A percentile compares a stretch with the other conserved stretches of the same genome.
Evolutionary conservation across 2,797 vertebrate species (phyloP).

Genomic region (Crenichthys baileyi): DNA sequence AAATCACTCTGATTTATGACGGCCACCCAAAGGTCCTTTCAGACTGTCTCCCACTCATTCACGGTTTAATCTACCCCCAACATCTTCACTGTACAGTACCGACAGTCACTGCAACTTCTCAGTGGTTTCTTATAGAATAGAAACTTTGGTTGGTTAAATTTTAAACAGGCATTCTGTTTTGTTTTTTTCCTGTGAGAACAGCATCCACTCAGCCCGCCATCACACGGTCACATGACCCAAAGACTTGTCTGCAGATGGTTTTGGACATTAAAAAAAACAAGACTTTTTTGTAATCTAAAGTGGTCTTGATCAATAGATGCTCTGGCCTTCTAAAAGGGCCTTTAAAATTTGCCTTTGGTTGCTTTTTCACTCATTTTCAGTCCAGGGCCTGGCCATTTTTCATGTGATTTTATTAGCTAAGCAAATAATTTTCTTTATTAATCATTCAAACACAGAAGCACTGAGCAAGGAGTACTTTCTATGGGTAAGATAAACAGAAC

Average conservation of each 20-base stretch:
- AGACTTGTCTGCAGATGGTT: constrained; percentile 69
- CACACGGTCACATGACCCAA: constrained; percentile 72
- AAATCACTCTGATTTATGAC: constrained; percentile 68
- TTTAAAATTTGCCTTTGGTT: not conserved
- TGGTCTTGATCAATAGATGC: not conserved
- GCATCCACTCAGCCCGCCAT: constrained; percentile 56
- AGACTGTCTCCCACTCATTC: constrained; percentile 54
- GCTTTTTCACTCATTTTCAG: not conserved
- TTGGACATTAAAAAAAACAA: constrained; percentile 6
- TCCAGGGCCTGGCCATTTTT: not conserved
- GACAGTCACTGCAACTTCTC: constrained; percentile 57
- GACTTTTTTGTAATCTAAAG: not conserved
- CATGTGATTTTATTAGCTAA: too few relatives aligned
- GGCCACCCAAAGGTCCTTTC: constrained; percentile 59
- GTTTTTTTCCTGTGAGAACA: constrained; percentile 30
- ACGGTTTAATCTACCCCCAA: constrained; percentile 83
- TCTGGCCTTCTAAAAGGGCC: not conserved
- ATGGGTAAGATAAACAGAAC: not conserved
- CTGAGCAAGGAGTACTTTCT: not conserved
- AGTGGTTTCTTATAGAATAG: constrained; percentile 50
- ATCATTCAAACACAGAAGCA: not conserved
- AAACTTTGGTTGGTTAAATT: constrained; percentile 63
- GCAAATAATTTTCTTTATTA: too few relatives aligned
- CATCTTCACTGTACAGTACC: constrained; percentile 56
- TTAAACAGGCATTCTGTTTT: constrained; percentile 59